Conservation (phyloP, 2,113 vertebrate genomes). For the Syngnathoides biaculeatus region DNA sequence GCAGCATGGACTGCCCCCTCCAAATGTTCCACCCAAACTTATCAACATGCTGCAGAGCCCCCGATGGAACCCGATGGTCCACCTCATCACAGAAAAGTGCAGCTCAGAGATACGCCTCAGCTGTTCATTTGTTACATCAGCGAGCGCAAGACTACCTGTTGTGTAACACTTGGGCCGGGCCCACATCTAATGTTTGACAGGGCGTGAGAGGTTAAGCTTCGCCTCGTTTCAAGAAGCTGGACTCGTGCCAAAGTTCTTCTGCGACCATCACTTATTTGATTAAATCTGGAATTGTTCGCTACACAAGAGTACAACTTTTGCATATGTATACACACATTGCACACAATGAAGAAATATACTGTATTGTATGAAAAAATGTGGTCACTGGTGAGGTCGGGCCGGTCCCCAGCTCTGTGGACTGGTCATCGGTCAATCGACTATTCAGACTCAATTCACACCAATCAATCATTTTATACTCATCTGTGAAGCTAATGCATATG, state of each 20-base stretch:
- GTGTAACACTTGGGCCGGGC: slow-evolving; percentile 8
- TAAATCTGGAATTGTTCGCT: too few species aligned
- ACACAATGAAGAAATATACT: too few species aligned
- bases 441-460: too few species aligned
- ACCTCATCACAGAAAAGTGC: slow-evolving; percentile 10
- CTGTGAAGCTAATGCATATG: too few species aligned
- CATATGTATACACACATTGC: too few species aligned
- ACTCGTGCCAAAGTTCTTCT: background rate
- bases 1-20: background rate
- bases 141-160: background rate
- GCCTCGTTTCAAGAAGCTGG: background rate
- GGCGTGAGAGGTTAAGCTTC: background rate
- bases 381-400: too few species aligned
- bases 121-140: slow-evolving; percentile 20
- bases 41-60: background rate
- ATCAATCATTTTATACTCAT: too few species aligned
- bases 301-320: too few species aligned
- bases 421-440: too few species aligned
- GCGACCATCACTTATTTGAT: too few species aligned
- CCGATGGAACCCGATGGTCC: slow-evolving; percentile 23
- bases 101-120: slow-evolving; percentile 19
- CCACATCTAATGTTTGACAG: background rate
- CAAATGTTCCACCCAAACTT: background rate
- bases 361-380: too few species aligned
- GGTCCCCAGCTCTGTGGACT: too few species aligned